Base-by-base conservation (phyloP, 2,888 invertebrate species). In the Scelioninae gen. 1 region DNA sequence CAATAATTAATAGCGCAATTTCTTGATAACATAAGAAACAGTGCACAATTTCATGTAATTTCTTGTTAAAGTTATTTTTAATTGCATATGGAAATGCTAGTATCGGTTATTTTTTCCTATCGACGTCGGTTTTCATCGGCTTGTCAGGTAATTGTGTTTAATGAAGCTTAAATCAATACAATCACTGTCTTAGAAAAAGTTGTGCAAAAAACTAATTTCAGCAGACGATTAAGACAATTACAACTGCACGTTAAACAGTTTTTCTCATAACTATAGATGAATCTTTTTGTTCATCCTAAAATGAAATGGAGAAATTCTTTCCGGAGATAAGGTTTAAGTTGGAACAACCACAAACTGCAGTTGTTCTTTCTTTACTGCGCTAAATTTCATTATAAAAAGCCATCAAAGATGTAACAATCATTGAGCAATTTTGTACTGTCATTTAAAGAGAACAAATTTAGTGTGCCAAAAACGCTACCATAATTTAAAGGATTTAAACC, bases 91-190 rank as follows among this genome's bases (percentile, higher is more conserved):
- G 40, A 79, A 72, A 74, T 79, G 58, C n/a, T 23, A 40, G 16
- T 32, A 43, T 34, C 15, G 47, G n/a, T n/a, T 40, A 13, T 60
- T 66, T 51, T 53, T 40, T 68, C 49, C 13, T 40, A 51, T 45
- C 15, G 15, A 58, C 62, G 31, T n/a, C n/a, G 56, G 43, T 79
- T 65, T 79, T 71, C 72, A 66, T 53, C 80, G 38, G 34, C 10
- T 55, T 60, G 78, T 79, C 71, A 38, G 51, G 56, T 72, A 66
- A 72, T 79, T 72, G 53, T 23, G 47, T 45, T 23, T 68, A 74
- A 74, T 74, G 74, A 80, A 51, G 40, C 62, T 74, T 60, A 60
- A 75, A 56, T 80, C 80, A 80, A 75, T 75, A 68, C 40, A 74
- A 66, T 79, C 72, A 63, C 45, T 38, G 43, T 55, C 47, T 55